A percentile compares a stretch with the other conserved stretches of the same genome.
Conservation (phyloP, 2,113 vertebrate species). For the Bubo blakistoni region DNA sequence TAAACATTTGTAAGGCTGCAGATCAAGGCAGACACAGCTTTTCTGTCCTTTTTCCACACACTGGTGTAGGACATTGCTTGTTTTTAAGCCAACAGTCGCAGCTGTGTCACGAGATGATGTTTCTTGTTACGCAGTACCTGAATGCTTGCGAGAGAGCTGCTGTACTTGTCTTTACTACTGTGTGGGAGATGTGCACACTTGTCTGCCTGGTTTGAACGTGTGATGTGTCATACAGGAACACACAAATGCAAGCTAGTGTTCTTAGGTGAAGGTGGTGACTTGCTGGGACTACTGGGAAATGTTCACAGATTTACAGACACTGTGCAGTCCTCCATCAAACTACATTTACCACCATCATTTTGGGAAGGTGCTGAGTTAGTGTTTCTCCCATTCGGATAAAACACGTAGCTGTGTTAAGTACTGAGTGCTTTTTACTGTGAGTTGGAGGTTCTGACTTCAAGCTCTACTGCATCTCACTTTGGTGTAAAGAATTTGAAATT, state of each 20-base stretch:
- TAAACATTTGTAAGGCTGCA: neutral
- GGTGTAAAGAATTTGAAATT: neutral
- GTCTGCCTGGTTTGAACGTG: neutral
- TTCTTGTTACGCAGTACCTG: neutral
- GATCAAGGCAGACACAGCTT: neutral
- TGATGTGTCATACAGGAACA: neutral
- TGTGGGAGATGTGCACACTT: neutral
- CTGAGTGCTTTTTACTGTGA: neutral
- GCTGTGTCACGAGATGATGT: neutral
- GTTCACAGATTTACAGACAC: neutral
- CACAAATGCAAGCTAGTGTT: neutral
- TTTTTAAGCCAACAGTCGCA: neutral
- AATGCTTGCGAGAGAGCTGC: neutral
- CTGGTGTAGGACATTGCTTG: neutral
- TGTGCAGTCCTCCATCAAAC: neutral
- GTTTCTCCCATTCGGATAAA: neutral
- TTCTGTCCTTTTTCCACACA: neutral
- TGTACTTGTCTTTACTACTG: neutral
- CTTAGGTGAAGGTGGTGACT: neutral
- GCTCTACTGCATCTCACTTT: neutral
- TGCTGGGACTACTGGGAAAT: neutral
- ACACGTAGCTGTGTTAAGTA: neutral
- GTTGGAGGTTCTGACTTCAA: neutral
- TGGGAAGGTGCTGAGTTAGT: neutral
- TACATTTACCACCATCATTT: neutral